A percentile compares a stretch with the other conserved stretches of the same genome.
Conservation (phyloP, 92 coral and sea anemone genomes). For the Desmophyllum pertusum region DNA sequence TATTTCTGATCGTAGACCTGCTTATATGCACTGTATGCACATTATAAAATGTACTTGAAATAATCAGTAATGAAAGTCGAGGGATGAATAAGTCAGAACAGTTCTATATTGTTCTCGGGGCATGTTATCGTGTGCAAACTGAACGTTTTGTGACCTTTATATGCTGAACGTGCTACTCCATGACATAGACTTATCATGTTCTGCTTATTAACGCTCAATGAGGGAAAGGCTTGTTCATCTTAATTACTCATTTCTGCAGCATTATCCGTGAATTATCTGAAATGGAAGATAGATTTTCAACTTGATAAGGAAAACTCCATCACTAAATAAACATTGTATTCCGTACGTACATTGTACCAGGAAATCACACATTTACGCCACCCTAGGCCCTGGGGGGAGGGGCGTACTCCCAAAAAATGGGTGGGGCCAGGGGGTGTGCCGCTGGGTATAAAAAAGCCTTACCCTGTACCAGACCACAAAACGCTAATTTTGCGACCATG, state of each 20-base stretch:
- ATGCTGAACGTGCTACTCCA: no score
- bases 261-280: background rate
- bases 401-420: no score
- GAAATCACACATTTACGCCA: background rate
- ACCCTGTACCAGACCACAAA: no score
- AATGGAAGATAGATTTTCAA: background rate
- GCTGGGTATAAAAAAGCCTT: no score
- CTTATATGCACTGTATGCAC: no score
- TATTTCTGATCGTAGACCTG: no score
- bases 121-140: no score
- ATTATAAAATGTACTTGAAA: no score
- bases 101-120: background rate
- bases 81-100: background rate
- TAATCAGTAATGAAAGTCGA: no score
- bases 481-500: no score
- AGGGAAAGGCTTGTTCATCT: background rate
- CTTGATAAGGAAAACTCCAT: background rate
- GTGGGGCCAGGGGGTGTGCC: no score
- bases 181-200: background rate
- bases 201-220: background rate
- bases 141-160: background rate
- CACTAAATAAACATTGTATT: background rate
- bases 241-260: background rate
- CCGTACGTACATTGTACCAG: background rate
- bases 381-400: no score